phyloP scores from a whole-genome alignment of 1,140 invertebrate genomes.

The Leptopilina boulardi region DNA sequence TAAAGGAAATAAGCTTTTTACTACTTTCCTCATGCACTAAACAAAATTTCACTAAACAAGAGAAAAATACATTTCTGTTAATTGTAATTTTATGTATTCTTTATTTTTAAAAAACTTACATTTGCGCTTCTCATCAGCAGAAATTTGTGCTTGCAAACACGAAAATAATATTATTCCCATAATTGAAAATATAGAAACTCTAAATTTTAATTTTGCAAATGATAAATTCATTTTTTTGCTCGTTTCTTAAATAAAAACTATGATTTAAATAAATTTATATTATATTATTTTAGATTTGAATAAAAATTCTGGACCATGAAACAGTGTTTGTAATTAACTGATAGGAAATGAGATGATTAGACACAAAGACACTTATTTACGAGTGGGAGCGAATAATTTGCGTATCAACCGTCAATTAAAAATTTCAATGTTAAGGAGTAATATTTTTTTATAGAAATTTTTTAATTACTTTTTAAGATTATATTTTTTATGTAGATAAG shows the following conservation, averaged over 20 bases:
- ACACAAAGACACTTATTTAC: neutral
- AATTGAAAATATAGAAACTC: neutral
- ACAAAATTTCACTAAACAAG: constrained; percentile 80
- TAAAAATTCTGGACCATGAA: neutral
- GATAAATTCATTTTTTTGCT: neutral
- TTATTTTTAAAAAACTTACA: neutral
- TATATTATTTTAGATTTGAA: neutral
- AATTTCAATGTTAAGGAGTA: neutral
- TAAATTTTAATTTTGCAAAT: neutral
- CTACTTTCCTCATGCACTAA: constrained; percentile 79
- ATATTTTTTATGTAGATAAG: neutral
- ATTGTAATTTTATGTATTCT: neutral
- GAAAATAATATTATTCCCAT: neutral
- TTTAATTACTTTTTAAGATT: neutral
- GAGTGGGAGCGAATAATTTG: neutral
- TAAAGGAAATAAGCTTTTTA: constrained; percentile 77
- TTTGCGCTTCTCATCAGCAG: neutral
- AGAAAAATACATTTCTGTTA: neutral
- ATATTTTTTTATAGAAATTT: neutral
- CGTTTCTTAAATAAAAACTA: neutral
- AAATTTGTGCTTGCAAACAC: neutral
- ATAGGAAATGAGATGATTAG: constrained; percentile 5
- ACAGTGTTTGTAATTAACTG: constrained; percentile 11
- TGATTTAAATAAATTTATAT: neutral
- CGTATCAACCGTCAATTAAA: neutral